Percentiles rank a stretch among this genome's conserved stretches.
phyloP scores from a whole-genome alignment of 2,888 invertebrate species.

The Mythimna lalbum region DNA sequence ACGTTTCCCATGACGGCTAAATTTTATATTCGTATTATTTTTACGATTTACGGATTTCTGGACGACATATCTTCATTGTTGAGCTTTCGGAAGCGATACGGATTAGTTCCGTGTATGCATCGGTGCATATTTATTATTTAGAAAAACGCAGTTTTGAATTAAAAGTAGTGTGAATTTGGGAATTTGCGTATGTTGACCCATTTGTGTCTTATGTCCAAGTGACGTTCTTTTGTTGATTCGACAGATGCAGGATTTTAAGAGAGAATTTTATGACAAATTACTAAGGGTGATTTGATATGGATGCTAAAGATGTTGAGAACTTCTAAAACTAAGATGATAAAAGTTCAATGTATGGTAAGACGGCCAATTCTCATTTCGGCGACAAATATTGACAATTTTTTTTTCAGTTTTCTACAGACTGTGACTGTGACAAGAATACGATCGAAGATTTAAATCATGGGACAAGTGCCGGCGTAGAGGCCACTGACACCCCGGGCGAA shows the following conservation, averaged over 20 bases:
- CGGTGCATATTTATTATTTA: constrained; percentile 70
- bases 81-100: constrained; percentile 81
- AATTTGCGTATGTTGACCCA: constrained; percentile 53
- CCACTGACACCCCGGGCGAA: no score
- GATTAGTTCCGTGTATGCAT: constrained; percentile 83
- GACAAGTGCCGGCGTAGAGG: no score
- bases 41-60: constrained; percentile 74
- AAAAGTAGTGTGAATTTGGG: constrained; percentile 43
- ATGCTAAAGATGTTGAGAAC: background rate
- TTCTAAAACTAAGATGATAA: background rate
- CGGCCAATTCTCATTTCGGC: no score
- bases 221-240: constrained; percentile 25
- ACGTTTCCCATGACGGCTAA: constrained; percentile 89
- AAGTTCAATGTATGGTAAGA: background rate
- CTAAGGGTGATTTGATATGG: constrained; percentile 17
- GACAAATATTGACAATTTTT: no score
- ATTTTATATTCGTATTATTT: constrained; percentile 81
- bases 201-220: constrained; percentile 19
- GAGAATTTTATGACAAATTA: constrained; percentile 19
- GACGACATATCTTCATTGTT: constrained; percentile 80
- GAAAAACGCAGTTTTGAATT: constrained; percentile 54
- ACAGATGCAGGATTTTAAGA: constrained; percentile 27
- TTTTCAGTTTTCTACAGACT: no score
- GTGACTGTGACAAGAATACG: no score
- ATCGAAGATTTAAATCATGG: no score